Evolutionary conservation across 1,140 invertebrate species (phyloP).

Genomic region (Aphidius ervi): DNA sequence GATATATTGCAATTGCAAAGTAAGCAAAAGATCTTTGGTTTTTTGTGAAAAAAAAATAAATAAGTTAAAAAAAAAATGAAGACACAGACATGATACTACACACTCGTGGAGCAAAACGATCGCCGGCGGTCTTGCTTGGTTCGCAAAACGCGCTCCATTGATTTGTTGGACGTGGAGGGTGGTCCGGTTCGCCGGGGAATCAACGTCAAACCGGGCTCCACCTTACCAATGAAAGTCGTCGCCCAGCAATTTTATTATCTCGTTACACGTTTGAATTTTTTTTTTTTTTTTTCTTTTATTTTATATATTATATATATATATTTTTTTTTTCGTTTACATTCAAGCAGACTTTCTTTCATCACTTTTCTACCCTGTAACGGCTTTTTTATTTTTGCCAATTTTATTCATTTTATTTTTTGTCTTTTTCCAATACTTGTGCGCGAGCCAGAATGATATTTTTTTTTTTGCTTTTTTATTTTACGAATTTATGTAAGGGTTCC

Average conservation of each 20-base stretch:
- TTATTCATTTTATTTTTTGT: slow-evolving; percentile 11
- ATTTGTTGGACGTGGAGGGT: slow-evolving; percentile 33
- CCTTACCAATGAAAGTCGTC: slow-evolving; percentile 33
- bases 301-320: background rate
- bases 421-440: background rate
- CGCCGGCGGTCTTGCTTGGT: slow-evolving; percentile 14
- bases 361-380: background rate
- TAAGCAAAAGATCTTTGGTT: background rate
- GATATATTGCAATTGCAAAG: no score
- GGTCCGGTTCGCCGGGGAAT: slow-evolving; percentile 29
- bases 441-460: no score
- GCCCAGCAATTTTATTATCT: slow-evolving; percentile 39
- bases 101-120: slow-evolving; percentile 7
- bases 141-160: slow-evolving; percentile 27
- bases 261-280: slow-evolving; percentile 24
- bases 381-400: slow-evolving; percentile 2
- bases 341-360: slow-evolving; percentile 23
- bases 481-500: background rate
- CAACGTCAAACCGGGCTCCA: slow-evolving; percentile 36
- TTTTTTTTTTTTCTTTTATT: slow-evolving; percentile 18
- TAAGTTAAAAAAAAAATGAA: background rate
- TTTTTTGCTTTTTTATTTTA: no score
- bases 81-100: background rate
- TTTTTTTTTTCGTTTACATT: slow-evolving; percentile 20
- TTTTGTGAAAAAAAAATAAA: background rate